Conservation (phyloP, 2,113 vertebrate genomes). For the Oceanodroma tethys region DNA sequence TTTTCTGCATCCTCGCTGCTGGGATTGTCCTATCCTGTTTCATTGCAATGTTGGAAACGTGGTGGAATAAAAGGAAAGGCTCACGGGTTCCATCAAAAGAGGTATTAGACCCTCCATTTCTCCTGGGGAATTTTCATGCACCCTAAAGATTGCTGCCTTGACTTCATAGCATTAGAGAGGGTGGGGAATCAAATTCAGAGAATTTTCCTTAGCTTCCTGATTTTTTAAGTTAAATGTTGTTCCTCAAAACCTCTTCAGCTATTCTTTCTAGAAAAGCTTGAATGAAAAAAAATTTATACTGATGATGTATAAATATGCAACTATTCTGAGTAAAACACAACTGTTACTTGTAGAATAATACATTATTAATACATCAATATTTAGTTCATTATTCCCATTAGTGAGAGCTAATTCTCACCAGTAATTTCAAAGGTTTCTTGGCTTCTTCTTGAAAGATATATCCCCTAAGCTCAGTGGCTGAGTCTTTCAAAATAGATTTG, state of each 20-base stretch:
- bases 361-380: constrained; percentile 25
- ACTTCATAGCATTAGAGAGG: neutral
- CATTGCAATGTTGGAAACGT: constrained; percentile 97
- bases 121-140: constrained; percentile 52
- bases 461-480: neutral
- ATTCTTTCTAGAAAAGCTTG: neutral
- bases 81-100: constrained; percentile 97
- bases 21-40: constrained; percentile 97
- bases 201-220: neutral
- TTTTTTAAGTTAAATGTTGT: neutral
- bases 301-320: constrained; percentile 2
- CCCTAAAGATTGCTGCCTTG: constrained; percentile 18
- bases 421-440: neutral
- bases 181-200: neutral
- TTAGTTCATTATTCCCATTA: neutral
- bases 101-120: constrained; percentile 81
- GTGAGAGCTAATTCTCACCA: neutral
- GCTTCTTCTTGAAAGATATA: neutral
- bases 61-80: constrained; percentile 97
- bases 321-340: constrained; percentile 27
- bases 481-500: neutral
- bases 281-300: neutral
- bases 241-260: neutral
- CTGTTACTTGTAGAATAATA: constrained; percentile 22
- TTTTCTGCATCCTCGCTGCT: constrained; percentile 95